phyloP scores from a whole-genome alignment of 2,113 vertebrate species.

The Sisor rabdophorus region DNA sequence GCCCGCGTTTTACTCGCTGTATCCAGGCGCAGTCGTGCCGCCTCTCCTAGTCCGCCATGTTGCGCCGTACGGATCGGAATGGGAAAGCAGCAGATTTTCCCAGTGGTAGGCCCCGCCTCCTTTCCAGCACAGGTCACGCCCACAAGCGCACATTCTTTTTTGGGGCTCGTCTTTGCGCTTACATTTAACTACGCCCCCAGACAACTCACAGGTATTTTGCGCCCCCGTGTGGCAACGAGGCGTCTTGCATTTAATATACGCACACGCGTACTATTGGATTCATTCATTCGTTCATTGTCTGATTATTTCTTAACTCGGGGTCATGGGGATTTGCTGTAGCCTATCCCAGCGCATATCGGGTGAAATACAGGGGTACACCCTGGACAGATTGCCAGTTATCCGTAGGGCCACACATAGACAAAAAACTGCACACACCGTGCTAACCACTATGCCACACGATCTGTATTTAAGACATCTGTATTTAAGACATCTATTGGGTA shows the following conservation, averaged over 20 bases:
- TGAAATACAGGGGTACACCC: too few relatives aligned
- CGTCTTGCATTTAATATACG: background rate
- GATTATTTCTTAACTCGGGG: too few relatives aligned
- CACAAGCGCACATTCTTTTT: background rate
- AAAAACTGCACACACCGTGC: too few relatives aligned
- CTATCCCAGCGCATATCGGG: too few relatives aligned
- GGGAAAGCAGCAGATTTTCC: slow-evolving; percentile 67
- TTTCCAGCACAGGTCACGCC: slow-evolving; percentile 15
- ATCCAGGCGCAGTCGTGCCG: slow-evolving; percentile 69
- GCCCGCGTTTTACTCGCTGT: slow-evolving; percentile 66
- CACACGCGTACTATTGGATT: too few relatives aligned
- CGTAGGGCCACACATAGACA: too few relatives aligned
- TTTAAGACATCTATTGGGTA: too few relatives aligned
- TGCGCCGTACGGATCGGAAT: slow-evolving; percentile 71
- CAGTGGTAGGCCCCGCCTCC: slow-evolving; percentile 61
- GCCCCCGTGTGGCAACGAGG: background rate
- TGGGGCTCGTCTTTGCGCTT: background rate
- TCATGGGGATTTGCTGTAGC: too few relatives aligned
- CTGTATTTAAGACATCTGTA: too few relatives aligned
- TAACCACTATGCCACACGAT: too few relatives aligned
- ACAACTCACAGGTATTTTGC: background rate
- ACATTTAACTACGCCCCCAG: slow-evolving; percentile 1
- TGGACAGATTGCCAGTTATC: too few relatives aligned
- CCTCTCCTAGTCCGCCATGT: slow-evolving; percentile 76
- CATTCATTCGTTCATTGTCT: too few relatives aligned